Evolutionary conservation across 2,113 vertebrate species (phyloP).

Genomic region (Chaetura pelagica): DNA sequence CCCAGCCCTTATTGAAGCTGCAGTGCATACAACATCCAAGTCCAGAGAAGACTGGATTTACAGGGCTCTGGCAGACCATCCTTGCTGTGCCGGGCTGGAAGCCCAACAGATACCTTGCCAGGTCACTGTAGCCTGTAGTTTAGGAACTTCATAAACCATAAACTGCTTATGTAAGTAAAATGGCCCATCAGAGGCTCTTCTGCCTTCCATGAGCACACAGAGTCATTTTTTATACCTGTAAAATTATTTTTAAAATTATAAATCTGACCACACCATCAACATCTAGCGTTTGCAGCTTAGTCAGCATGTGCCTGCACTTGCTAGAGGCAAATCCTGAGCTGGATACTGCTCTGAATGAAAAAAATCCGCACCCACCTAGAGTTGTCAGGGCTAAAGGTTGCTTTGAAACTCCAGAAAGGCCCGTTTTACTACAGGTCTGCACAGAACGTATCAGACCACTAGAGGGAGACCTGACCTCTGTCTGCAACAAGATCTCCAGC

Average conservation of each 20-base stretch:
- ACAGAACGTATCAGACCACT: not conserved
- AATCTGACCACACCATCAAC: not conserved
- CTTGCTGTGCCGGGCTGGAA: not conserved
- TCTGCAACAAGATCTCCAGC: not conserved
- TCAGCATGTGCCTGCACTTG: not conserved
- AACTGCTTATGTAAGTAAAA: not conserved
- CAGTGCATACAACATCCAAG: not conserved
- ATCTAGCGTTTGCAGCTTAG: rapidly evolving
- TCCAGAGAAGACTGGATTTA: not conserved
- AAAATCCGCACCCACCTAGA: not conserved
- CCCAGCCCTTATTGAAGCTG: not conserved
- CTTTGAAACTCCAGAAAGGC: not conserved
- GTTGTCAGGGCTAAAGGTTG: not conserved
- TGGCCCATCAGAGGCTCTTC: not conserved
- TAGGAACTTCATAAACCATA: not conserved
- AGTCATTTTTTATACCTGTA: rapidly evolving
- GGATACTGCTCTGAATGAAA: not conserved
- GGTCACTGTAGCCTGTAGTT: not conserved
- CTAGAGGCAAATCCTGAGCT: not conserved
- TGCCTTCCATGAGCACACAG: not conserved
- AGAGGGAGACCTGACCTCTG: not conserved
- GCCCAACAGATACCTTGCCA: not conserved
- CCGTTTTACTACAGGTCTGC: not conserved
- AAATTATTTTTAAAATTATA: not conserved
- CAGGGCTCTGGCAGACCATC: not conserved